These are phyloP conservation scores for Nephrotoma appendiculata DNA, from an alignment of 2,888 invertebrate genomes.

Conservation along the genomic window DNA sequence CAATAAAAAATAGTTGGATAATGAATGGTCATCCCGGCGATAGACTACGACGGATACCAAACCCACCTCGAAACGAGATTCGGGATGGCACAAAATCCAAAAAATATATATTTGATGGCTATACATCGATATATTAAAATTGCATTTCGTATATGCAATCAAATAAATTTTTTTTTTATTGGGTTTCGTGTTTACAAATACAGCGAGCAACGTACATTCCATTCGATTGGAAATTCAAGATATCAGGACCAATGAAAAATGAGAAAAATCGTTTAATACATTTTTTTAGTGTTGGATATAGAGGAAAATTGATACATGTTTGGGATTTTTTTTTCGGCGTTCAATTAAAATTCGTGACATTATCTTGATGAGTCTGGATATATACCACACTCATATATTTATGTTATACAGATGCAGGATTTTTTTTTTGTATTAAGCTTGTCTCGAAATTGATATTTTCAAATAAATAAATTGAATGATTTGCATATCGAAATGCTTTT, in stretches of 20 bases:
- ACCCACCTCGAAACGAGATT: background rate
- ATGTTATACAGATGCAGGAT: background rate
- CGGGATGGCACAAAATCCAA: background rate
- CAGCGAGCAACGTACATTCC: background rate
- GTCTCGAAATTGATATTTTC: background rate
- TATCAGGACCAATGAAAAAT: background rate
- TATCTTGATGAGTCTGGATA: background rate
- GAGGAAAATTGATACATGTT: background rate
- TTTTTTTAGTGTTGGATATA: background rate
- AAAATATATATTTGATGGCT: background rate
- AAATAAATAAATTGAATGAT: background rate
- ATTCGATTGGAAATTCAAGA: background rate
- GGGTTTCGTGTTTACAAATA: background rate
- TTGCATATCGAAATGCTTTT: background rate
- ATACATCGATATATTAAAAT: background rate
- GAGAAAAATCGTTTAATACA: background rate
- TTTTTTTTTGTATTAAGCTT: background rate
- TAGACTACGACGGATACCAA: background rate
- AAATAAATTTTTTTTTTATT: background rate
- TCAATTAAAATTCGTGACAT: constrained; percentile 6
- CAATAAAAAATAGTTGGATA: background rate
- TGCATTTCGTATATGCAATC: background rate
- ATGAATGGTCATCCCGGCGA: background rate
- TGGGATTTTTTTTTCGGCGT: background rate
- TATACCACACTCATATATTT: background rate